phyloP scores from a whole-genome alignment of 2,797 vertebrate species.

The Paramormyrops hopkinsi region DNA sequence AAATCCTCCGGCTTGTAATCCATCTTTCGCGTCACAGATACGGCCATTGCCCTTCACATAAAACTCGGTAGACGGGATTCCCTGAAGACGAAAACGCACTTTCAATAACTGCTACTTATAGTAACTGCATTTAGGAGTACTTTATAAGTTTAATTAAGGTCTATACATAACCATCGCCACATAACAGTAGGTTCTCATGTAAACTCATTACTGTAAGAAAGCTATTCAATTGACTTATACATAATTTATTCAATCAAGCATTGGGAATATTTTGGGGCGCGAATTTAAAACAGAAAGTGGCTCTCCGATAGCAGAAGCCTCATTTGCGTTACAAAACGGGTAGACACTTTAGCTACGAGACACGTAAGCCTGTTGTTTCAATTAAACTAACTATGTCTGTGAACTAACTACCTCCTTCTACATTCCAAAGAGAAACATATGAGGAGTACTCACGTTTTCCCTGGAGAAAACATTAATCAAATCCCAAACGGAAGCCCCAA shows the following conservation, averaged over 20 bases:
- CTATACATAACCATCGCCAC: neutral
- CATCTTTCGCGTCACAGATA: constrained; percentile 36
- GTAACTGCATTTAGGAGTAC: neutral
- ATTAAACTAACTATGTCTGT: neutral
- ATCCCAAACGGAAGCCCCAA: constrained; percentile 41
- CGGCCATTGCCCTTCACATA: constrained; percentile 72
- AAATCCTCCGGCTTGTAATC: constrained; percentile 61
- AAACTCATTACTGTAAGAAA: neutral
- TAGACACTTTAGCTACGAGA: neutral
- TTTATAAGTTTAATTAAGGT: neutral
- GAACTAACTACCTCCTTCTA: neutral
- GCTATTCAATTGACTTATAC: neutral
- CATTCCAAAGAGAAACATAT: neutral
- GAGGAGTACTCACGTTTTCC: constrained; percentile 41
- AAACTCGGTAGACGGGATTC: constrained; percentile 53
- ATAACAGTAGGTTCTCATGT: neutral
- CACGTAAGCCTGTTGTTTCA: neutral
- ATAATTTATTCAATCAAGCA: neutral
- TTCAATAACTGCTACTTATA: neutral
- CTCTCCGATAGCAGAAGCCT: neutral
- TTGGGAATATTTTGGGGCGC: neutral
- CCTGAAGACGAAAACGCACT: constrained; percentile 46
- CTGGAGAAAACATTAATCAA: constrained; percentile 37
- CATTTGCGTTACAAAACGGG: neutral
- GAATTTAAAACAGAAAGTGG: neutral